Percentiles rank a stretch among this genome's conserved stretches.
Evolutionary conservation across 2,797 vertebrate genomes (phyloP).

Genomic region (Pygocentrus nattereri): DNA sequence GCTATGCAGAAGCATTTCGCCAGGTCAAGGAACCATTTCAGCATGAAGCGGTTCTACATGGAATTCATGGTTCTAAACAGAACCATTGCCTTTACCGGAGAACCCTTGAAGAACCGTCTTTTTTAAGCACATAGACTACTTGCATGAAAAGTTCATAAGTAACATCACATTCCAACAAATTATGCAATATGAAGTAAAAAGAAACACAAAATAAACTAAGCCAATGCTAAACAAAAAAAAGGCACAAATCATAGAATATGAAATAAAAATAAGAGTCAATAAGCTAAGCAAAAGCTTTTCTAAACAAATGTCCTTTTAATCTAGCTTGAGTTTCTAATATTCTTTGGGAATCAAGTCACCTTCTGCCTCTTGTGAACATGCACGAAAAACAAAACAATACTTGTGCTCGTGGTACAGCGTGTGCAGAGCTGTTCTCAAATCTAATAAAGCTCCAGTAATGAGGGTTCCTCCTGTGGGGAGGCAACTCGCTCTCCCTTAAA

Average conservation of each 20-base stretch:
- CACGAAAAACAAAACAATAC: slow-evolving; percentile 11
- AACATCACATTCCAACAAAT: background rate
- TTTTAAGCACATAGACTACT: background rate
- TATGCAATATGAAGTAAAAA: background rate
- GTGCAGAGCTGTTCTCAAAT: slow-evolving; percentile 45
- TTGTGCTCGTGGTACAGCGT: slow-evolving; percentile 5
- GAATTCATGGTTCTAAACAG: no score
- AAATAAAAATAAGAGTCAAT: background rate
- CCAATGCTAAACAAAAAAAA: background rate
- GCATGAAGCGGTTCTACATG: no score
- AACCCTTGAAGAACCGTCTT: no score
- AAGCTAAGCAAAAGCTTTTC: background rate
- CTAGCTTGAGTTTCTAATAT: background rate
- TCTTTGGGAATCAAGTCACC: background rate
- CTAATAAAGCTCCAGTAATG: slow-evolving; percentile 52
- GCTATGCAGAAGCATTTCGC: no score
- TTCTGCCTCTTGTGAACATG: background rate
- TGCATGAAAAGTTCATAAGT: background rate
- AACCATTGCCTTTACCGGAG: no score
- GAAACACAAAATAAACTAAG: background rate
- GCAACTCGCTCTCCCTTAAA: slow-evolving; percentile 49
- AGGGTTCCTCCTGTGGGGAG: slow-evolving; percentile 45
- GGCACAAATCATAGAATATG: background rate
- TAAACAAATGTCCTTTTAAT: background rate
- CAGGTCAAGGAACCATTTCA: no score